Percentiles rank a stretch among this genome's conserved stretches.
These are phyloP conservation scores for Heliopora coerulea DNA, from an alignment of 92 coral and sea anemone genomes.

Conservation along the genomic window DNA sequence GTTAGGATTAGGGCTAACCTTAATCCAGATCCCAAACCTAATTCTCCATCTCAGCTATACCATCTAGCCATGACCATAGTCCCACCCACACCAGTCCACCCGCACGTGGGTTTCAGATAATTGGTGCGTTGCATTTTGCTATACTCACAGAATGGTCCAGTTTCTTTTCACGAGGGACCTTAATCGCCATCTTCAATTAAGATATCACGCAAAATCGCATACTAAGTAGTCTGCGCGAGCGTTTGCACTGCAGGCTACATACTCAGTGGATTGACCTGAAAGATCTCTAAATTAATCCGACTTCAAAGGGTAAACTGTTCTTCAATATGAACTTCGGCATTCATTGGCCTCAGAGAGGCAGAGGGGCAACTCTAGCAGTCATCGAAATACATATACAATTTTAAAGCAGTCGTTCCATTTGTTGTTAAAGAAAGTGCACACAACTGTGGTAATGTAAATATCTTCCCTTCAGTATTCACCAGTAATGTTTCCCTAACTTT, in stretches of 20 bases:
- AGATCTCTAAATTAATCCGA: too few species aligned
- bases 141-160: too few species aligned
- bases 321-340: neutral
- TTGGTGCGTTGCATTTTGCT: too few species aligned
- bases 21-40: too few species aligned
- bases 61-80: too few species aligned
- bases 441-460: conserved; percentile 4
- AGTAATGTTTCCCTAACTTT: neutral
- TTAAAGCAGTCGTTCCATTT: conserved; percentile 8
- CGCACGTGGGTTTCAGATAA: too few species aligned
- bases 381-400: neutral
- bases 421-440: neutral
- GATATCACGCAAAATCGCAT: conserved; percentile 13
- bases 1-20: too few species aligned
- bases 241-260: conserved; percentile 3
- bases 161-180: too few species aligned
- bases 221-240: conserved; percentile 32
- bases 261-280: too few species aligned
- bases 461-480: conserved; percentile 31
- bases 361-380: conserved; percentile 18
- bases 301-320: too few species aligned
- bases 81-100: too few species aligned
- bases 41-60: too few species aligned
- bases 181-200: conserved; percentile 14
- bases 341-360: neutral